phyloP scores from a whole-genome alignment of 2,888 invertebrate genomes.

The Phaonia tiefii region DNA sequence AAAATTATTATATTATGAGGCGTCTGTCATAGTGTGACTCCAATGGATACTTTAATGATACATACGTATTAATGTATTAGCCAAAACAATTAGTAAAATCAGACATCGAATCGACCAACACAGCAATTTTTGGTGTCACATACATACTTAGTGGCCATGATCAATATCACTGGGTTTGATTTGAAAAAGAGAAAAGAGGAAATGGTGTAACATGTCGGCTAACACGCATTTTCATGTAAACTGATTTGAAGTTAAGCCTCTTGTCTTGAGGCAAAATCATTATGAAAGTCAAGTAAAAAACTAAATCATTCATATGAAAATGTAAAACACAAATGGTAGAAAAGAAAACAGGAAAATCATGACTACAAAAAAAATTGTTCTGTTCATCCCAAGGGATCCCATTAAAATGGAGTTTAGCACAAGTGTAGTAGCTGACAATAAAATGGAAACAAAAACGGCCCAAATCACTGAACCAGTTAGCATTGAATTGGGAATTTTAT shows the following conservation, averaged over 20 bases:
- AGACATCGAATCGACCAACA: slow-evolving; percentile 58
- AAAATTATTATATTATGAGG: slow-evolving; percentile 57
- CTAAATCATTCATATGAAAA: slow-evolving; percentile 20
- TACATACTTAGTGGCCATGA: neutral
- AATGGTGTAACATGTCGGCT: slow-evolving; percentile 46
- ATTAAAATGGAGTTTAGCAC: slow-evolving; percentile 66
- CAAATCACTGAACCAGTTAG: no score
- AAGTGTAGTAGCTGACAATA: slow-evolving; percentile 52
- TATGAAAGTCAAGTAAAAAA: slow-evolving; percentile 1
- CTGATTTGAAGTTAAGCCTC: slow-evolving; percentile 60
- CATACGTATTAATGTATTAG: slow-evolving; percentile 65
- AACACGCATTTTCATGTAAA: slow-evolving; percentile 55
- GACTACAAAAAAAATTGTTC: slow-evolving; percentile 51
- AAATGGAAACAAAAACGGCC: neutral
- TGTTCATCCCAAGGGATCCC: slow-evolving; percentile 62
- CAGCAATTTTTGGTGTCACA: slow-evolving; percentile 33
- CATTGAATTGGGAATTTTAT: neutral
- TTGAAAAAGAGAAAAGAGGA: neutral
- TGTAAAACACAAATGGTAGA: neutral
- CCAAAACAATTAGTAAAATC: slow-evolving; percentile 63
- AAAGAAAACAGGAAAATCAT: slow-evolving; percentile 37
- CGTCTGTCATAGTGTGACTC: slow-evolving; percentile 58
- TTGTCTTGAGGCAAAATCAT: slow-evolving; percentile 35
- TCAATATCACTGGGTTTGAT: slow-evolving; percentile 20
- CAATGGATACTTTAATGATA: slow-evolving; percentile 64